Conservation (phyloP, 2,113 vertebrate genomes). For the Clinocottus analis region DNA sequence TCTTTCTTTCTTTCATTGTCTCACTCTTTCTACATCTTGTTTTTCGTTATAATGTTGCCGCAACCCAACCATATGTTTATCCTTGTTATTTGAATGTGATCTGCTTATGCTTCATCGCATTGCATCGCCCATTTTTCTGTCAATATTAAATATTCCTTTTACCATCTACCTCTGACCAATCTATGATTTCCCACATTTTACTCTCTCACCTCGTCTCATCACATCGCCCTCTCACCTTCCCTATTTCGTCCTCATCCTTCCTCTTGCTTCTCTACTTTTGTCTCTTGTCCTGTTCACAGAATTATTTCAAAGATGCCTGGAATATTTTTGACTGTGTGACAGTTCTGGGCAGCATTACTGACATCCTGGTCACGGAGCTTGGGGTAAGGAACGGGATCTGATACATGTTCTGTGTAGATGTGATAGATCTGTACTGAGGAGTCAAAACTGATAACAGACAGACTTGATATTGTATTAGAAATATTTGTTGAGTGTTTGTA, state of each 20-base stretch:
- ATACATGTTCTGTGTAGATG: not conserved
- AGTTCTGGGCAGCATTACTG: constrained; percentile 96
- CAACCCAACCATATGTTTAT: not conserved
- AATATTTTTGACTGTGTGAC: constrained; percentile 98
- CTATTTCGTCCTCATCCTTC: constrained; percentile 1
- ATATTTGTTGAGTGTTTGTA: not conserved
- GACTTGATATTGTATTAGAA: constrained; percentile 1
- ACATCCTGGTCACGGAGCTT: constrained; percentile 96
- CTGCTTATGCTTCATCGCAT: not conserved
- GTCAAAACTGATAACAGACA: constrained; percentile 3
- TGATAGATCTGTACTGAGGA: not conserved
- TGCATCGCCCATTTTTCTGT: constrained; percentile 17
- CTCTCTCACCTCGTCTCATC: not conserved
- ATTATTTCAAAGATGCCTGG: constrained; percentile 98
- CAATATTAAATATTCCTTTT: constrained; percentile 1
- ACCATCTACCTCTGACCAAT: not conserved
- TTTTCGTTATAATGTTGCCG: not conserved
- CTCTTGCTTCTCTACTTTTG: not conserved
- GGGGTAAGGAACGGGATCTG: constrained; percentile 86
- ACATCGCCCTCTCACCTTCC: not conserved
- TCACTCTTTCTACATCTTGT: not conserved
- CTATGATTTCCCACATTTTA: constrained; percentile 9
- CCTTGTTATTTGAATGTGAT: constrained; percentile 17
- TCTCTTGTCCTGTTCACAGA: constrained; percentile 80
- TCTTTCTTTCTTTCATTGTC: constrained; percentile 1